Evolutionary conservation across 2,113 vertebrate species (phyloP).

Genomic region (Sebastes fasciatus): DNA sequence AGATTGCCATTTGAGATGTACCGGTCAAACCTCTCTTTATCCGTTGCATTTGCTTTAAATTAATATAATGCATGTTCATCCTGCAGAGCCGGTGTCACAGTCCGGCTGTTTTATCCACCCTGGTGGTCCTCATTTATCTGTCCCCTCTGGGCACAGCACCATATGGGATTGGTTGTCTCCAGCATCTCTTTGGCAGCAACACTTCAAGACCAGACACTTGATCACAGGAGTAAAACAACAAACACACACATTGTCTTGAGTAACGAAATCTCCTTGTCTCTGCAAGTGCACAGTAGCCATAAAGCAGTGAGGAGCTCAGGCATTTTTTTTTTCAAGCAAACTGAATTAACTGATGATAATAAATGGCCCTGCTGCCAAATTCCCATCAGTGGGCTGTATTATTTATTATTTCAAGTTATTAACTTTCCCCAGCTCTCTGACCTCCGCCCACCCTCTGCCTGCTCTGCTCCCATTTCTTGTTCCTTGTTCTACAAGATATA

Average conservation of each 20-base stretch:
- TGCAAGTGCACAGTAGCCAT: constrained; percentile 71
- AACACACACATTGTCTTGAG: constrained; percentile 66
- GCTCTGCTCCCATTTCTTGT: constrained; percentile 64
- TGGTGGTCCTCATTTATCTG: constrained; percentile 76
- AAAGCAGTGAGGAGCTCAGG: constrained; percentile 11
- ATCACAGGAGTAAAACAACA: constrained; percentile 68
- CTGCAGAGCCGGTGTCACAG: constrained; percentile 21
- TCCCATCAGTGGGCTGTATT: constrained; percentile 74
- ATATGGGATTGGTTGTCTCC: constrained; percentile 77
- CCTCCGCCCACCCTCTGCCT: constrained; percentile 59
- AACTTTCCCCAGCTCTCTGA: constrained; percentile 80
- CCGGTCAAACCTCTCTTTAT: constrained; percentile 3
- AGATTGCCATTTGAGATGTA: constrained; percentile 7
- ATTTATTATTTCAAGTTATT: constrained; percentile 84
- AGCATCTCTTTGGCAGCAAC: constrained; percentile 63
- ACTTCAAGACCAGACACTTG: constrained; percentile 63
- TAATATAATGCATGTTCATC: constrained; percentile 33
- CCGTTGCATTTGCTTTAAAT: constrained; percentile 17
- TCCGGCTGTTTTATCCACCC: constrained; percentile 62
- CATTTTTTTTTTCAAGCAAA: constrained; percentile 26
- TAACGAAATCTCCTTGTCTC: constrained; percentile 60
- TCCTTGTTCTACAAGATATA: constrained; percentile 79
- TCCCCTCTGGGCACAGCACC: constrained; percentile 69
- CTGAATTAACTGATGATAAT: constrained; percentile 54
- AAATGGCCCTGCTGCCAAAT: constrained; percentile 72